Conservation (phyloP, 2,888 invertebrate genomes). For the Mesopsocus fuscifrons region DNA sequence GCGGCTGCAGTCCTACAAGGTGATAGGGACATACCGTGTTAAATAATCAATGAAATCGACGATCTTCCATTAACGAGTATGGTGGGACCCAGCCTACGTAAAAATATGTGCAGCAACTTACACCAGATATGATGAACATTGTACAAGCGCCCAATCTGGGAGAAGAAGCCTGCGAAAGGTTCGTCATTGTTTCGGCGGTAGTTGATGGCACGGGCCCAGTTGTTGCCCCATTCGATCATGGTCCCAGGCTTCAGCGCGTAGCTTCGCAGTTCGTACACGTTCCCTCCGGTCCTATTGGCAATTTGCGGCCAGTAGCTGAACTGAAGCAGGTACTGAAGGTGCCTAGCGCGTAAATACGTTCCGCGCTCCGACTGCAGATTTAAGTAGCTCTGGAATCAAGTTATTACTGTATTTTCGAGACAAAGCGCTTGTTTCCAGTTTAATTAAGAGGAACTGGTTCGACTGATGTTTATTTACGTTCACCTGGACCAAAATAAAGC, state of each 20-base stretch:
- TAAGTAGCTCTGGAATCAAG: slow-evolving; percentile 40
- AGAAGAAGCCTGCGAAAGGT: slow-evolving; percentile 94
- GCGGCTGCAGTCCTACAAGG: too few species aligned
- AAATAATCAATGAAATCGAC: too few species aligned
- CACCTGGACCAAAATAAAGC: too few species aligned
- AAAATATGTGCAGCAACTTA: too few species aligned
- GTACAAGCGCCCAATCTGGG: slow-evolving; percentile 89
- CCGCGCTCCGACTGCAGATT: slow-evolving; percentile 57
- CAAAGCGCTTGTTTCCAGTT: too few species aligned
- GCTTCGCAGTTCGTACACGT: slow-evolving; percentile 88
- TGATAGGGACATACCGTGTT: too few species aligned
- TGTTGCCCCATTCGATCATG: slow-evolving; percentile 99
- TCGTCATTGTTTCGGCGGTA: slow-evolving; percentile 81
- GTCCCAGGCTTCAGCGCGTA: slow-evolving; percentile 92
- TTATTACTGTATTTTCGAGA: too few species aligned
- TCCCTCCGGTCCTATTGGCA: slow-evolving; percentile 43
- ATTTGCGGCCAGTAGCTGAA: slow-evolving; percentile 96
- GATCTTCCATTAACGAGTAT: too few species aligned
- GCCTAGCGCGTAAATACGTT: slow-evolving; percentile 61
- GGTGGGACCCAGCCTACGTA: too few species aligned
- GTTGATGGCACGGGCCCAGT: slow-evolving; percentile 91
- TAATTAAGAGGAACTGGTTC: too few species aligned
- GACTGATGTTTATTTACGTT: too few species aligned
- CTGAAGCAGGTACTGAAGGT: slow-evolving; percentile 80
- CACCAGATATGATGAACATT: slow-evolving; percentile 99